A percentile compares a stretch with the other conserved stretches of the same genome.
phyloP scores from a whole-genome alignment of 2,797 vertebrate genomes.

The Fundulus diaphanus region DNA sequence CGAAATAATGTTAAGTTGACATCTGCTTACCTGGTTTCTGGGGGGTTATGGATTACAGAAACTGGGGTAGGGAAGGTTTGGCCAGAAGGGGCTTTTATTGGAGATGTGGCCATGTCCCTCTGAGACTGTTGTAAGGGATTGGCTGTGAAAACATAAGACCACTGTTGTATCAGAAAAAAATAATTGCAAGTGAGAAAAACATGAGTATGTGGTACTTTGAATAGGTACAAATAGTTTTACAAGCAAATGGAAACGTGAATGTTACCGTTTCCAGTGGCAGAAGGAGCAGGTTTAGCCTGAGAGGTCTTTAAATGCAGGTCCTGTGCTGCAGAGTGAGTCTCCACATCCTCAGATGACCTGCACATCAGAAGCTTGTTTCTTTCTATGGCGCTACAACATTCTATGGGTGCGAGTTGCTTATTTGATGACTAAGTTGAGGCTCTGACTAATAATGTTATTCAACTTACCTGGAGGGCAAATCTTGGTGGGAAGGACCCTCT shows the following conservation, averaged over 20 bases:
- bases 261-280: constrained; percentile 52
- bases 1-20: background rate
- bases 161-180: background rate
- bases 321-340: constrained; percentile 27
- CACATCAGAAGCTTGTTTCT: constrained; percentile 17
- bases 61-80: constrained; percentile 54
- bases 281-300: constrained; percentile 22
- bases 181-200: background rate
- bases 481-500: constrained; percentile 34
- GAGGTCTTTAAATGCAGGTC: constrained; percentile 29
- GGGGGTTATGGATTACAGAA: constrained; percentile 56
- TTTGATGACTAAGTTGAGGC: constrained; percentile 4
- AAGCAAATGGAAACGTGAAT: constrained; percentile 8
- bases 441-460: background rate
- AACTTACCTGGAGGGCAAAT: constrained; percentile 58
- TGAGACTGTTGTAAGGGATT: constrained; percentile 65
- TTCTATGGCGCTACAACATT: background rate
- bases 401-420: background rate
- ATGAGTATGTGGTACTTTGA: background rate
- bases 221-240: constrained; percentile 3
- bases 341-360: constrained; percentile 52
- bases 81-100: constrained; percentile 60
- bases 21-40: constrained; percentile 78
- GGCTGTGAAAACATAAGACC: constrained; percentile 62
- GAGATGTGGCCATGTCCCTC: constrained; percentile 83